Base-by-base conservation (phyloP, 2,888 invertebrate species). In the Buathra laborator region DNA sequence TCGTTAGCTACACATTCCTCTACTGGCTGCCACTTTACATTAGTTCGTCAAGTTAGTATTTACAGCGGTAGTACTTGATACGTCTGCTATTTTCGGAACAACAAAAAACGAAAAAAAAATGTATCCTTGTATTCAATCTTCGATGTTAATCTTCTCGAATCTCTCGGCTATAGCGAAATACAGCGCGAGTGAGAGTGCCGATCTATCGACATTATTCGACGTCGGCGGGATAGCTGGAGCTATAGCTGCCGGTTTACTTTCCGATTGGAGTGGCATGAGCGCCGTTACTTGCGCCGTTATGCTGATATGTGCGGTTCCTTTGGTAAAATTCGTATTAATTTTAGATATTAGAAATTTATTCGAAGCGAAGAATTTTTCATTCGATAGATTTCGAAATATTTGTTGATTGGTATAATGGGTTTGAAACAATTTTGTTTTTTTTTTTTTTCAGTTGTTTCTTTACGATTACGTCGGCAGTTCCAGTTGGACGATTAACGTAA, bases 21-120 rank as follows among this genome's bases (percentile, higher is more conserved):
- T 99, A 98, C 93, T 99, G 99, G 99, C 95, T 99, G 91, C 99
- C 99, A 29, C 94, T 97, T 4, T 99, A 99, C 91, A 98, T 99
- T 83, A 96, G 96, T 85, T 95, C 96, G 67, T 97, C 97, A 64
- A 97, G 98, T 98, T 94, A 97, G 97, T 96, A 89, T 78, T 51
- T 29, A 12, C 19, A 59, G 5, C 29, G 12, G 2, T 70, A 64
- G 3, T 10, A 46, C 24, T 67, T 12, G 16, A 66, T 72, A 59
- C 68, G 6, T 29, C 70, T 72, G 14, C 66, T 51, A 59, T 64
- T 37, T 70, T 78, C 24, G 43, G 14, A 81, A 83, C 3, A 68
- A 44, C 72, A 56, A 44, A n/a, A 74, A 43, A 29, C 12, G 72
- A 51, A 76, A 24, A 32, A 62, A 62, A 5, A 43, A 24, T 24